phyloP scores from a whole-genome alignment of 2,888 invertebrate species.

The Isoperla grammatica region DNA sequence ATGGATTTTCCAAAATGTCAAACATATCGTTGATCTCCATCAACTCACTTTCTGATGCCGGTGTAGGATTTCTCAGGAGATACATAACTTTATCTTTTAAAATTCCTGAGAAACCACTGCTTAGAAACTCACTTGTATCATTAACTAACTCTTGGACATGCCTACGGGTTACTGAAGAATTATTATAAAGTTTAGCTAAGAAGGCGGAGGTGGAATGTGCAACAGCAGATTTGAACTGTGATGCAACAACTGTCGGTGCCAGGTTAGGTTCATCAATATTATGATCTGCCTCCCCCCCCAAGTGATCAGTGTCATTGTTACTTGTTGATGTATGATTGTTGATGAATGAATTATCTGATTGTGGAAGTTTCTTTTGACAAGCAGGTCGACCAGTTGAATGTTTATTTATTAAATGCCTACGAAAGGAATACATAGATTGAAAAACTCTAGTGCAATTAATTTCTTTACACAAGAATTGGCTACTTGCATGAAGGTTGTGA shows the following conservation, averaged over 20 bases:
- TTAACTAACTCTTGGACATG: conserved; percentile 20
- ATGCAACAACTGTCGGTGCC: neutral
- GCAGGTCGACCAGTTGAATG: too few relatives aligned
- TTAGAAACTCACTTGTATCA: conserved; percentile 13
- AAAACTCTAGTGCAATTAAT: conserved; percentile 9
- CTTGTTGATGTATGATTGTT: too few relatives aligned
- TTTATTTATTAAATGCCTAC: neutral
- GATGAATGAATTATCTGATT: too few relatives aligned
- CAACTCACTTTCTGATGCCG: neutral
- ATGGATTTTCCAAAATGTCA: neutral
- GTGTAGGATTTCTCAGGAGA: neutral
- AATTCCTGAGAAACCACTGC: conserved; percentile 3
- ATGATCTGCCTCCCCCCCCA: neutral
- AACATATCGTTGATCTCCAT: neutral
- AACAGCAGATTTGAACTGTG: neutral
- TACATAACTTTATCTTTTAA: conserved; percentile 6
- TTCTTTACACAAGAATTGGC: neutral
- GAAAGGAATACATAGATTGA: conserved; percentile 8
- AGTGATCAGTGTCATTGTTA: neutral
- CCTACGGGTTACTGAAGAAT: conserved; percentile 20
- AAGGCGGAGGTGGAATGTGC: neutral
- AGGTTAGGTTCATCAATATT: neutral
- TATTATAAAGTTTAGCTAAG: conserved; percentile 18
- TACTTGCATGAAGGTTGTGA: neutral
- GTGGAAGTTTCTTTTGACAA: too few relatives aligned